Percentiles rank a stretch among this genome's conserved stretches.
Conservation (phyloP, 1,140 invertebrate species). For the Eumaeus atala region DNA sequence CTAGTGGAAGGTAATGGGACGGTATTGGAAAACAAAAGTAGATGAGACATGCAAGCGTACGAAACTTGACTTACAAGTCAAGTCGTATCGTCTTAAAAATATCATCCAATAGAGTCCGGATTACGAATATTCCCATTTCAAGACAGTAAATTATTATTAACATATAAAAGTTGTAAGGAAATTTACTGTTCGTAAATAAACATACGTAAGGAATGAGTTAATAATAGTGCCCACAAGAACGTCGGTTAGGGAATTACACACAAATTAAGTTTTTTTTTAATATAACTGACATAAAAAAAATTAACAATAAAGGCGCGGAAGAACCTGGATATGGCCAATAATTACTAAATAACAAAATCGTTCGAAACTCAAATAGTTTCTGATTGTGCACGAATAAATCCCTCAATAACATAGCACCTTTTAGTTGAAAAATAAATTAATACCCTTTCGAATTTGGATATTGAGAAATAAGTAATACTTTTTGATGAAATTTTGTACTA, state of each 20-base stretch:
- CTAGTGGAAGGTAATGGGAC: too few relatives aligned
- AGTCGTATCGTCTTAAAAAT: too few relatives aligned
- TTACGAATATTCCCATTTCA: too few relatives aligned
- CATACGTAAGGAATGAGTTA: too few relatives aligned
- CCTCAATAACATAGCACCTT: conserved; percentile 46
- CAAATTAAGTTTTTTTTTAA: conserved; percentile 24
- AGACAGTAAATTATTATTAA: too few relatives aligned
- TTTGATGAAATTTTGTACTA: conserved; percentile 70
- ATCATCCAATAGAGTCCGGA: too few relatives aligned
- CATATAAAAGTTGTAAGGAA: too few relatives aligned
- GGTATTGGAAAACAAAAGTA: too few relatives aligned
- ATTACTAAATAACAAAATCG: conserved; percentile 19
- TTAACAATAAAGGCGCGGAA: conserved; percentile 47
- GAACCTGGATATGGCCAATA: conserved; percentile 56
- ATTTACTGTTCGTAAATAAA: too few relatives aligned
- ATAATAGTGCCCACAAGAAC: too few relatives aligned
- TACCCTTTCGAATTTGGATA: conserved; percentile 68
- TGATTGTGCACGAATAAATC: conserved; percentile 40
- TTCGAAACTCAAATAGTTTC: conserved; percentile 24
- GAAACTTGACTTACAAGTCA: too few relatives aligned
- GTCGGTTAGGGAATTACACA: conserved; percentile 11
- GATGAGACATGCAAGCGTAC: too few relatives aligned
- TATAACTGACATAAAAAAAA: conserved; percentile 45
- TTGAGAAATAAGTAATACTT: conserved; percentile 67
- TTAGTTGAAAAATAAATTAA: conserved; percentile 55